Conservation (phyloP, 2,113 vertebrate species). For the Salvelinus sp. region DNA sequence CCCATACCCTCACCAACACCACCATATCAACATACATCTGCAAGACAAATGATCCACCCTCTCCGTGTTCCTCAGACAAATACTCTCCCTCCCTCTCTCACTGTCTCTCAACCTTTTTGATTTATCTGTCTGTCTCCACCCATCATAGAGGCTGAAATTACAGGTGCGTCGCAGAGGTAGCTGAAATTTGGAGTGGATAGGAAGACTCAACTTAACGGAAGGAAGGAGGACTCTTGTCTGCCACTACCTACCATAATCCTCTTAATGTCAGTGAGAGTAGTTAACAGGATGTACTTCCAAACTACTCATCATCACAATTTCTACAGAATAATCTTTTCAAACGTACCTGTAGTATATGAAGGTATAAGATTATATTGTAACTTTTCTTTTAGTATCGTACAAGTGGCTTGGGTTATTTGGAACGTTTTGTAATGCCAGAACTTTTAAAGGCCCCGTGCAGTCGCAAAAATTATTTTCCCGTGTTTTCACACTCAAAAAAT, state of each 20-base stretch:
- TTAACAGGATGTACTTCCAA: constrained; percentile 79
- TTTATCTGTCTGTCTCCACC: constrained; percentile 61
- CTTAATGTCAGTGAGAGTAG: constrained; percentile 77
- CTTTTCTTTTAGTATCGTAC: constrained; percentile 36
- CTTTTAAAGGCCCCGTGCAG: neutral
- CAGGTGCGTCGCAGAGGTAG: constrained; percentile 59
- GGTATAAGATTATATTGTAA: constrained; percentile 54
- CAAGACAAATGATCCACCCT: constrained; percentile 71
- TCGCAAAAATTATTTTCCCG: too few relatives aligned
- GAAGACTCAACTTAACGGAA: constrained; percentile 71
- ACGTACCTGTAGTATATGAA: constrained; percentile 52
- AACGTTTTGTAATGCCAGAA: constrained; percentile 46
- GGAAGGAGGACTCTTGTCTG: constrained; percentile 73
- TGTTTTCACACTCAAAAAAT: too few relatives aligned
- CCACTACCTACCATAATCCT: constrained; percentile 74
- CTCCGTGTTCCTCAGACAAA: constrained; percentile 69
- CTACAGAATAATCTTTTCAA: constrained; percentile 66
- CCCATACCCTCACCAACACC: constrained; percentile 30
- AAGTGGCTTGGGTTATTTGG: constrained; percentile 41
- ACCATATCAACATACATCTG: constrained; percentile 64
- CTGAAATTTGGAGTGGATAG: constrained; percentile 73
- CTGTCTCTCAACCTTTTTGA: constrained; percentile 62
- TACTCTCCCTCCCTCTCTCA: constrained; percentile 42
- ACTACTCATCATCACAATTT: constrained; percentile 75
- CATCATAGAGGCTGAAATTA: constrained; percentile 64